Conservation (phyloP, 1,140 invertebrate genomes). For the Diploscapter pachys region DNA sequence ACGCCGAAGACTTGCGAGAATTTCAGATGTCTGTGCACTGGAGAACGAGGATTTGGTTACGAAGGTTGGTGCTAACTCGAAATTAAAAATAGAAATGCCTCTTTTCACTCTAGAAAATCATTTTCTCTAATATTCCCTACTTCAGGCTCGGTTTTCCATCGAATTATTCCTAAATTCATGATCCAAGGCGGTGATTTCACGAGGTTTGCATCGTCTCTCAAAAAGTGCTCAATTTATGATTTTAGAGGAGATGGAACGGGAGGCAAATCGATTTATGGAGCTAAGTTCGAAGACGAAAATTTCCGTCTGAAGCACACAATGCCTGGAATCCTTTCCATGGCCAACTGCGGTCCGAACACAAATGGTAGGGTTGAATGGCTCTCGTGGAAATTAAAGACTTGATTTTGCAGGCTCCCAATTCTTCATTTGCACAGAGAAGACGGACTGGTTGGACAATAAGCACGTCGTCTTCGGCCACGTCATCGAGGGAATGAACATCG, state of each 20-base stretch:
- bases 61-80: conserved; percentile 29
- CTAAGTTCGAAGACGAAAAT: conserved; percentile 92
- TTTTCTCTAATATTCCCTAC: not conserved
- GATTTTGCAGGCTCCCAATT: conserved; percentile 85
- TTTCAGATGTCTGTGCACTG: conserved; percentile 64
- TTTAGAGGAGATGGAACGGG: conserved; percentile 78
- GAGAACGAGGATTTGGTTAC: conserved; percentile 59
- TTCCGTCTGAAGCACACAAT: conserved; percentile 79
- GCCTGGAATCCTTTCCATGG: conserved; percentile 83
- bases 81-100: too few species aligned
- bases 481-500: conserved; percentile 89
- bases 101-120: not conserved
- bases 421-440: conserved; percentile 75
- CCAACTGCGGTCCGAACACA: conserved; percentile 87
- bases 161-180: conserved; percentile 97
- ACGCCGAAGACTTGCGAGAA: conserved; percentile 81
- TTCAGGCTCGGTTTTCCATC: conserved; percentile 61
- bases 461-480: conserved; percentile 96
- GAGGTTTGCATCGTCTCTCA: conserved; percentile 52
- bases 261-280: conserved; percentile 89
- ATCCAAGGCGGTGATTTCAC: conserved; percentile 70
- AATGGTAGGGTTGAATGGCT: conserved; percentile 67
- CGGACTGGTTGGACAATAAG: conserved; percentile 71
- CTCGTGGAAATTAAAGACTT: not conserved
- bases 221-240: too few species aligned